Evolutionary conservation across 2,888 invertebrate species (phyloP).

Genomic region (Ophioninae sp.): DNA sequence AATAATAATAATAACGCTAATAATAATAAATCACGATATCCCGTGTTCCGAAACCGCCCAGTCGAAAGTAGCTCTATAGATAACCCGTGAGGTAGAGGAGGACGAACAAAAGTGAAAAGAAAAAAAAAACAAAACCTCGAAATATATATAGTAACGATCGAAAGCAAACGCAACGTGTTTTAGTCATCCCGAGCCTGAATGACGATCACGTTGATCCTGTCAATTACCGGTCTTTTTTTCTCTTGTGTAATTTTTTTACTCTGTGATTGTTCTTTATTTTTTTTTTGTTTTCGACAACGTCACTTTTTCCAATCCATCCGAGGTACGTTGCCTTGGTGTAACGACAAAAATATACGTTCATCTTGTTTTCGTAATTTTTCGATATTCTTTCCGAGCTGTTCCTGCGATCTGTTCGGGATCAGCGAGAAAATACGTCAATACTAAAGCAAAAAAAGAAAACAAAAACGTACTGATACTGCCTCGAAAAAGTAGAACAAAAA

Average conservation of each 20-base stretch:
- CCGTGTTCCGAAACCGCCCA: slow-evolving; percentile 55
- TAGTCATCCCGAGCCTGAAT: neutral
- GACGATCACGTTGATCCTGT: too few species aligned
- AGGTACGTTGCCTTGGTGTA: too few species aligned
- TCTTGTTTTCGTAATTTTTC: neutral
- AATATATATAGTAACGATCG: slow-evolving; percentile 36
- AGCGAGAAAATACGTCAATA: slow-evolving; percentile 20
- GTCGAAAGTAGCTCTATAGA: slow-evolving; percentile 56
- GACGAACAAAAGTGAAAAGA: neutral
- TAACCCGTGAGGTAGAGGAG: slow-evolving; percentile 47
- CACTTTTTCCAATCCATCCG: too few species aligned
- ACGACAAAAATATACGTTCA: too few species aligned
- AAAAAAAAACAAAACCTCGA: neutral
- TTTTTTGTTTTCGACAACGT: neutral
- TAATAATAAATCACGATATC: slow-evolving; percentile 42
- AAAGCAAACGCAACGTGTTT: slow-evolving; percentile 41
- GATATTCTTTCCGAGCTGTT: neutral
- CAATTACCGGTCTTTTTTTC: too few species aligned
- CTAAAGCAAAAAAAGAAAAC: slow-evolving; percentile 35
- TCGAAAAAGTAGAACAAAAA: slow-evolving; percentile 39
- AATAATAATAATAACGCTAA: slow-evolving; percentile 3
- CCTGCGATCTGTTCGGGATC: neutral
- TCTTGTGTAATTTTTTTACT: too few species aligned
- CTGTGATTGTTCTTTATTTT: neutral
- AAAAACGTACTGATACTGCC: slow-evolving; percentile 51